phyloP scores from a whole-genome alignment of 35 echinoderm and acorn worm genomes.

The Hemicentrotus pulcherrimus region DNA sequence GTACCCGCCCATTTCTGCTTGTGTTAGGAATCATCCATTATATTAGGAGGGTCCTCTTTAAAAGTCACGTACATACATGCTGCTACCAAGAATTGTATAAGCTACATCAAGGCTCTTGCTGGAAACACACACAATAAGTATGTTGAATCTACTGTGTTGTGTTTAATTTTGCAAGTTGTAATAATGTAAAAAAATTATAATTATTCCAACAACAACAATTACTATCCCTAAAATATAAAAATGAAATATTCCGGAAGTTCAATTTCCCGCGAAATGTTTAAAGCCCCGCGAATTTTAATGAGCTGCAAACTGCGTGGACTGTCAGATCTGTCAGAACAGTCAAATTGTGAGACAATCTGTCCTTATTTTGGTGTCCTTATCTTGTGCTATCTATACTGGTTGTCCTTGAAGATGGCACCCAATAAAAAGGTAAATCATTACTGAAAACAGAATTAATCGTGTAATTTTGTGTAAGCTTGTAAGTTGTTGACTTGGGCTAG shows the following conservation, averaged over 20 bases:
- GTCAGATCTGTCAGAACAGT: background rate
- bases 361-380: background rate
- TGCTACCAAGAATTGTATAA: background rate
- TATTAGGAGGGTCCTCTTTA: background rate
- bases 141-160: too few species aligned
- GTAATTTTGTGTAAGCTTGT: too few species aligned
- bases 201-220: background rate
- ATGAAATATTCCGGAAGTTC: conserved; percentile 7
- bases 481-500: too few species aligned
- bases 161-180: too few species aligned
- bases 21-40: background rate
- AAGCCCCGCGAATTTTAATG: conserved; percentile 28
- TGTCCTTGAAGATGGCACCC: background rate
- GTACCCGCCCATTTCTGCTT: too few species aligned
- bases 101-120: too few species aligned
- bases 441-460: too few species aligned
- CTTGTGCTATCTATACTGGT: background rate
- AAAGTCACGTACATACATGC: background rate
- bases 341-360: background rate
- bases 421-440: background rate
- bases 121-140: too few species aligned
- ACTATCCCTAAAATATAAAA: background rate
- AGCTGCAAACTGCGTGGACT: background rate
- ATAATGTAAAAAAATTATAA: too few species aligned
- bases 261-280: conserved; percentile 48